A percentile compares a stretch with the other conserved stretches of the same genome.
Conservation (phyloP, 2,113 vertebrate species). For the Dasypus novemcinctus region DNA sequence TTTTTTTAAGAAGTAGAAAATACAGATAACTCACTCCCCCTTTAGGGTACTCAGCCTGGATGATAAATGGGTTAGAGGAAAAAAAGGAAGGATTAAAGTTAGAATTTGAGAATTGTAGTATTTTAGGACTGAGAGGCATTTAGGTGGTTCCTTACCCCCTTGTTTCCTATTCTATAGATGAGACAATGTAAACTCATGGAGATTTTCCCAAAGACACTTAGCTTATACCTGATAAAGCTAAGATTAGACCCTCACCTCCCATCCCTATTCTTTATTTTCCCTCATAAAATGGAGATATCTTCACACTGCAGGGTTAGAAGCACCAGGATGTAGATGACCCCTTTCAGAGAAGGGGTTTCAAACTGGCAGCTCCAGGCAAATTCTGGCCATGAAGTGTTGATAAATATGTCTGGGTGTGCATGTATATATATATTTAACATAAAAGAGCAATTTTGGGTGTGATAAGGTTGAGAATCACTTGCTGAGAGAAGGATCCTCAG, state of each 20-base stretch:
- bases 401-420: no score
- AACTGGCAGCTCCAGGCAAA: background rate
- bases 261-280: background rate
- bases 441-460: no score
- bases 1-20: background rate
- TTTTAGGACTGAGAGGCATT: background rate
- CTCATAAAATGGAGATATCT: background rate
- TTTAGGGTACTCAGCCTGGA: background rate
- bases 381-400: background rate
- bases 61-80: background rate
- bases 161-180: background rate
- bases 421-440: no score
- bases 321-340: no score
- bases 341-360: background rate
- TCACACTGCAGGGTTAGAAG: background rate
- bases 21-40: background rate
- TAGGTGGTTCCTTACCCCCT: background rate
- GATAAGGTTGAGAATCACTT: no score
- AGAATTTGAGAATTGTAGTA: background rate
- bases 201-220: background rate
- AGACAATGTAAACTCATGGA: background rate
- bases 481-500: no score
- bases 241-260: background rate
- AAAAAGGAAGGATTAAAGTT: background rate
- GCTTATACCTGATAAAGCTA: background rate